Conservation (phyloP, 2,797 vertebrate species). For the Nothura maculosa region DNA sequence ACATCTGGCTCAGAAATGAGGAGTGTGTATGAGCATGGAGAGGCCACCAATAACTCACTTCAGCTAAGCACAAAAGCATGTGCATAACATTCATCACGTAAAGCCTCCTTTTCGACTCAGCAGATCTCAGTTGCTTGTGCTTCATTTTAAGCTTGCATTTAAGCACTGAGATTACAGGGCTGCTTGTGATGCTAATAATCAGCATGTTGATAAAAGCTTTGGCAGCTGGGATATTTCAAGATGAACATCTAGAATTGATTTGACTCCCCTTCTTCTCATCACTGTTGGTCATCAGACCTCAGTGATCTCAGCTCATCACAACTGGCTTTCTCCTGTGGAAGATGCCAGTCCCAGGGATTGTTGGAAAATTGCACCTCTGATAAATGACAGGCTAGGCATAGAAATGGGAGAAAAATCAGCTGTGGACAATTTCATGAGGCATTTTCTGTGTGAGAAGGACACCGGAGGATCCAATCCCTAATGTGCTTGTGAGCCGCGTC, state of each 20-base stretch:
- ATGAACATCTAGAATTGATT: rapidly evolving
- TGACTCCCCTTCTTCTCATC: background rate
- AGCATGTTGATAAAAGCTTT: background rate
- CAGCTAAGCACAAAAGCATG: constrained; percentile 9
- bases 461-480: background rate
- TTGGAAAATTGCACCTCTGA: background rate
- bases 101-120: background rate
- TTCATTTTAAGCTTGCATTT: background rate
- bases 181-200: background rate
- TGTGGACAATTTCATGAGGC: rapidly evolving
- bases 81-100: background rate
- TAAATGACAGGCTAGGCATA: background rate
- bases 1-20: constrained; percentile 49
- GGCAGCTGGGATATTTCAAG: background rate
- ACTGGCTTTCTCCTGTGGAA: background rate
- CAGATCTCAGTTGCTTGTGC: background rate
- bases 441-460: background rate
- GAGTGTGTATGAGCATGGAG: background rate
- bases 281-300: background rate
- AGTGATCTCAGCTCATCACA: rapidly evolving
- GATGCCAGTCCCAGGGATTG: background rate
- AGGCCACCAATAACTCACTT: constrained; percentile 40
- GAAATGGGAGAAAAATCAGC: background rate
- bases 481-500: background rate
- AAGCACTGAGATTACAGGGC: background rate